Percentiles rank a stretch among this genome's conserved stretches.
These are phyloP conservation scores for Lithobates pipiens DNA, from an alignment of 2,797 vertebrate genomes.

Conservation along the genomic window DNA sequence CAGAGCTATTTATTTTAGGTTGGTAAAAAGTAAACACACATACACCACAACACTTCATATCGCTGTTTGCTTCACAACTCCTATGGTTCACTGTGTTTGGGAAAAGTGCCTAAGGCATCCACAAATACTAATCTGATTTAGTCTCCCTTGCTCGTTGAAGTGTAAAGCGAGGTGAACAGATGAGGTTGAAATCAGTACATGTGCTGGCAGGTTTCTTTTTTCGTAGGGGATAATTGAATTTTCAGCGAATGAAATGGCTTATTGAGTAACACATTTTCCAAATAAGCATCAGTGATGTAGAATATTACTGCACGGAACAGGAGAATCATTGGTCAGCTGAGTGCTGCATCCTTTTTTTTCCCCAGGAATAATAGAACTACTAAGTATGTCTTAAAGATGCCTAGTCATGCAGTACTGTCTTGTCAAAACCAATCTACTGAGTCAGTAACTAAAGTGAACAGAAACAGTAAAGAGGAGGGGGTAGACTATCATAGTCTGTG, in stretches of 20 bases:
- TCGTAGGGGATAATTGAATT: slow-evolving; percentile 52
- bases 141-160: slow-evolving; percentile 50
- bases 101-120: slow-evolving; percentile 45
- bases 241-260: slow-evolving; percentile 53
- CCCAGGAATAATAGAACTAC: slow-evolving; percentile 42
- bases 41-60: not conserved
- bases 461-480: slow-evolving; percentile 12
- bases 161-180: slow-evolving; percentile 57
- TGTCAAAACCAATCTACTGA: slow-evolving; percentile 50
- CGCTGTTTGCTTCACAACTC: slow-evolving; percentile 16
- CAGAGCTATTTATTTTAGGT: not conserved
- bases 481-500: slow-evolving; percentile 25
- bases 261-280: slow-evolving; percentile 60
- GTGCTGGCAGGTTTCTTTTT: slow-evolving; percentile 47
- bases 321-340: slow-evolving; percentile 44
- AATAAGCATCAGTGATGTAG: slow-evolving; percentile 51
- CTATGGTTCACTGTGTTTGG: slow-evolving; percentile 50
- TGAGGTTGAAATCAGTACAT: slow-evolving; percentile 53
- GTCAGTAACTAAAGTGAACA: slow-evolving; percentile 48
- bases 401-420: slow-evolving; percentile 52
- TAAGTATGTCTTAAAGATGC: slow-evolving; percentile 54
- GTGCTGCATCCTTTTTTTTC: slow-evolving; percentile 24
- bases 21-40: slow-evolving; percentile 22
- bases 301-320: slow-evolving; percentile 34
- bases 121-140: slow-evolving; percentile 55